phyloP scores from a whole-genome alignment of 2,113 vertebrate species.

The Tragelaphus scriptus region DNA sequence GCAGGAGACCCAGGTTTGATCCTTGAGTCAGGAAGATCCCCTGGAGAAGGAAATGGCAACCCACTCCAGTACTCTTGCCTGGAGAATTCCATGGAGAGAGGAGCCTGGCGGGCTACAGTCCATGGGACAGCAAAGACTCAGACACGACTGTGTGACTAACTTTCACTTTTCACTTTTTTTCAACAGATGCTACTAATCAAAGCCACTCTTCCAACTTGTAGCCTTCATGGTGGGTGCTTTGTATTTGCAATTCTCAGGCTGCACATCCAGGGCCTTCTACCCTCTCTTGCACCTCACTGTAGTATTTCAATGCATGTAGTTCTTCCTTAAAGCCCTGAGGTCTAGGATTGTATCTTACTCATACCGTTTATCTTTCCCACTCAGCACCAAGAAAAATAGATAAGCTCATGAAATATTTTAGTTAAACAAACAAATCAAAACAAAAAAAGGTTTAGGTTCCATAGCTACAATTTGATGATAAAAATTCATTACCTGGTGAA shows the following conservation, averaged over 20 bases:
- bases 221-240: neutral
- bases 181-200: neutral
- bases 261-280: neutral
- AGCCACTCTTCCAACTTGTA: neutral
- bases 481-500: neutral
- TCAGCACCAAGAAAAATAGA: neutral
- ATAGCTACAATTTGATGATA: neutral
- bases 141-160: neutral
- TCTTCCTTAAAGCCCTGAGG: neutral
- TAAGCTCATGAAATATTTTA: neutral
- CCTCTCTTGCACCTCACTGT: neutral
- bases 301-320: neutral
- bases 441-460: neutral
- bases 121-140: neutral
- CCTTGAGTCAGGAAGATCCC: neutral
- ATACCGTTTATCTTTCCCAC: neutral
- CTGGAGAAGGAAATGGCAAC: neutral
- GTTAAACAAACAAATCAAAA: neutral
- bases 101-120: neutral
- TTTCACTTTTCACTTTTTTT: neutral
- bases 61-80: neutral
- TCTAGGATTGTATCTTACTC: neutral
- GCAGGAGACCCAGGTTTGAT: neutral
- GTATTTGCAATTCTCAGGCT: accelerated
- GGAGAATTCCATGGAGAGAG: neutral